These are phyloP conservation scores for Coendou prehensilis DNA, from an alignment of 2,797 vertebrate genomes.

Conservation along the genomic window DNA sequence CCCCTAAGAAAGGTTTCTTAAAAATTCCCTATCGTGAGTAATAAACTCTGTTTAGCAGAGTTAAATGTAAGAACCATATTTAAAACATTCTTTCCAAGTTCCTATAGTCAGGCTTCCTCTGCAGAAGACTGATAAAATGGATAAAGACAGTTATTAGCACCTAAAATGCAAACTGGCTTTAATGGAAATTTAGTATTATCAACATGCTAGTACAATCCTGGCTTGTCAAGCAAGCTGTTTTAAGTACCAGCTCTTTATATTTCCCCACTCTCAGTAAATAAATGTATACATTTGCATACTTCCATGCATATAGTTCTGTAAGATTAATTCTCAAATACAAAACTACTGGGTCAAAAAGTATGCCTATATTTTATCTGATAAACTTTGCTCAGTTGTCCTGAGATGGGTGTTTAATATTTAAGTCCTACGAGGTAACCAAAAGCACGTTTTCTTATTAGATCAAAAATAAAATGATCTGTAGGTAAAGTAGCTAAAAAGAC, in stretches of 20 bases:
- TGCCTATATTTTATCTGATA: not conserved
- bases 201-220: not conserved
- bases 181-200: not conserved
- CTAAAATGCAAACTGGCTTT: not conserved
- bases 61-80: constrained; percentile 19
- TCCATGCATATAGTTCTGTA: not conserved
- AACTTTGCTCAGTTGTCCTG: not conserved
- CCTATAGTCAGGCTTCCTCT: not conserved
- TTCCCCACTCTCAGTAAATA: not conserved
- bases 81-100: not conserved
- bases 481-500: not conserved
- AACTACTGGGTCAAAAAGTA: not conserved
- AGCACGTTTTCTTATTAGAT: not conserved
- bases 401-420: not conserved
- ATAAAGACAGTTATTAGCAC: not conserved
- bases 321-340: constrained; percentile 14
- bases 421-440: not conserved
- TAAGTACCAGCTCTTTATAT: constrained; percentile 18
- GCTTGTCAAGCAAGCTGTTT: not conserved
- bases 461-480: not conserved
- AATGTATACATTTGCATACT: not conserved
- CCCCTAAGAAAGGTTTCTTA: not conserved
- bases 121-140: not conserved
- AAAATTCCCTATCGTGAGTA: not conserved
- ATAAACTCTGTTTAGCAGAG: not conserved